These are phyloP conservation scores for Osedax frankpressi DNA, from an alignment of 2,888 invertebrate genomes.

Conservation along the genomic window DNA sequence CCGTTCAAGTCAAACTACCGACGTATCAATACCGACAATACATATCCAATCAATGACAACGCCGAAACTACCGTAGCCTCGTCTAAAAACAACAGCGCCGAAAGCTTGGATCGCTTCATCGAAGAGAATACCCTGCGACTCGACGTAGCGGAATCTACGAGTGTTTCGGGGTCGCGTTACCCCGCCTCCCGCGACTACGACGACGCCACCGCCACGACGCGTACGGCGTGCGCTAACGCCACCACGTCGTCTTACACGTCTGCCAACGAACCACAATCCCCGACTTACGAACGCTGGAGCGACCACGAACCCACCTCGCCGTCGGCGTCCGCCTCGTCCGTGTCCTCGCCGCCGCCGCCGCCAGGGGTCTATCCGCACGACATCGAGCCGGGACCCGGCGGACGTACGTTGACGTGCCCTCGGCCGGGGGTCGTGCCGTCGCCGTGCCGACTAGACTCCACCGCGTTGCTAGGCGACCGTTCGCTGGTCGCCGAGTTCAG, in stretches of 20 bases:
- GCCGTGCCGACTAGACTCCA: neutral
- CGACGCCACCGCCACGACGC: neutral
- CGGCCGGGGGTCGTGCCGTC: neutral
- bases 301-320: neutral
- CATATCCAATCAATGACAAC: too few species aligned
- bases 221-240: neutral
- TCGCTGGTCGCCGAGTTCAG: neutral
- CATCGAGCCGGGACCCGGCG: neutral
- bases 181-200: neutral
- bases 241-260: neutral
- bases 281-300: neutral
- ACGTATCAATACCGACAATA: too few species aligned
- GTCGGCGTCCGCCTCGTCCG: neutral
- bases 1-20: too few species aligned
- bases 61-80: too few species aligned
- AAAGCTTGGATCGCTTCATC: slow-evolving; percentile 22
- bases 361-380: too few species aligned
- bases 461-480: neutral
- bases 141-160: slow-evolving; percentile 7
- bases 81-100: slow-evolving; percentile 22
- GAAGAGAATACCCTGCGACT: slow-evolving; percentile 21
- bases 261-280: neutral
- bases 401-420: neutral
- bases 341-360: neutral
- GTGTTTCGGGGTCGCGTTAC: too few species aligned